phyloP scores from a whole-genome alignment of 1,140 invertebrate genomes.

The Leptopilina clavipes region DNA sequence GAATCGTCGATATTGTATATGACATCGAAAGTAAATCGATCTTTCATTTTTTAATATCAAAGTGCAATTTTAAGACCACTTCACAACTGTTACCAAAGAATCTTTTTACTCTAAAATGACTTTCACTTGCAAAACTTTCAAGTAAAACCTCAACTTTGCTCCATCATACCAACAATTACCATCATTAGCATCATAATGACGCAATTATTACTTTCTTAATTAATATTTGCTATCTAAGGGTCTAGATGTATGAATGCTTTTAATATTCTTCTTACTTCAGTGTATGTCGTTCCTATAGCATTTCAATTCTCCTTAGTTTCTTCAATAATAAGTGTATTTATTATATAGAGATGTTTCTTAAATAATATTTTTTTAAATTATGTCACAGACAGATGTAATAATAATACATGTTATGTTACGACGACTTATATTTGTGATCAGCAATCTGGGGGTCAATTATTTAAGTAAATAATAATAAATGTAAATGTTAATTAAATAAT shows the following conservation, averaged over 20 bases:
- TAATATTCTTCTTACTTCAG: neutral
- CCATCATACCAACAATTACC: constrained; percentile 20
- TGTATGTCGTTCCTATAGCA: too few relatives aligned
- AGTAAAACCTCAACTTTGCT: constrained; percentile 19
- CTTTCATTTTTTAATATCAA: neutral
- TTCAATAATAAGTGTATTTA: too few relatives aligned
- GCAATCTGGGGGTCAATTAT: too few relatives aligned
- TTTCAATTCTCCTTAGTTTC: too few relatives aligned
- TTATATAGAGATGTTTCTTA: too few relatives aligned
- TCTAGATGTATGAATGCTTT: neutral
- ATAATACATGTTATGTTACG: too few relatives aligned
- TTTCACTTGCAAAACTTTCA: constrained; percentile 23
- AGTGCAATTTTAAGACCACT: constrained; percentile 2
- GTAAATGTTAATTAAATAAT: too few relatives aligned
- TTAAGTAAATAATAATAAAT: too few relatives aligned
- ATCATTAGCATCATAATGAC: constrained; percentile 21
- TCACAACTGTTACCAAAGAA: constrained; percentile 13
- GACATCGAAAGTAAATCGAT: neutral
- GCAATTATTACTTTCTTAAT: constrained; percentile 28
- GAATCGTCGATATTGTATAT: neutral
- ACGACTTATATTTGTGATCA: too few relatives aligned
- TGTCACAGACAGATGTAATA: too few relatives aligned
- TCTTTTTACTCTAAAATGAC: neutral
- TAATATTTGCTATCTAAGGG: constrained; percentile 8
- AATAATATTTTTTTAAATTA: too few relatives aligned